Conservation (phyloP, 2,113 vertebrate genomes). For the Halichoeres trimaculatus region DNA sequence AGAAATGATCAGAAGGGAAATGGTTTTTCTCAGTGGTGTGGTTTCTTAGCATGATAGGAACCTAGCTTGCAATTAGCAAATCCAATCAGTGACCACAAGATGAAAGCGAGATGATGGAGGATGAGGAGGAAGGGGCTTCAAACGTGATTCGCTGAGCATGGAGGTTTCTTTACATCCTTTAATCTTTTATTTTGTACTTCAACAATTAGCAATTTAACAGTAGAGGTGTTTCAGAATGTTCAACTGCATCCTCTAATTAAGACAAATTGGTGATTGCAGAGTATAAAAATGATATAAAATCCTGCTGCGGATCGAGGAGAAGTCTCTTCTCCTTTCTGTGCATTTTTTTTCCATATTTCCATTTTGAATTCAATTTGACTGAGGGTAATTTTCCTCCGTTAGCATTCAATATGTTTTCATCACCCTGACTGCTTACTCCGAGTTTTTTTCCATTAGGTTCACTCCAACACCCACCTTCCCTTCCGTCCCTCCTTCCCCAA, state of each 20-base stretch:
- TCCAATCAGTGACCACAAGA: slow-evolving; percentile 59
- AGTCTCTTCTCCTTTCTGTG: slow-evolving; percentile 22
- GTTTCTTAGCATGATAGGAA: slow-evolving; percentile 23
- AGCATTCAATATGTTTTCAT: slow-evolving; percentile 70
- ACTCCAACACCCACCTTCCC: not conserved
- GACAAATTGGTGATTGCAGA: slow-evolving; percentile 8
- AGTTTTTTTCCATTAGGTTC: slow-evolving; percentile 47
- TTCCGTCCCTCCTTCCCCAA: not conserved
- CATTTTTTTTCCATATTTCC: slow-evolving; percentile 46
- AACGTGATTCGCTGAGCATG: slow-evolving; percentile 32
- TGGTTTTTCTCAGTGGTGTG: slow-evolving; percentile 20
- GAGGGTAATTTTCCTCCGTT: slow-evolving; percentile 59
- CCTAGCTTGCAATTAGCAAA: slow-evolving; percentile 50
- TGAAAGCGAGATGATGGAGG: slow-evolving; percentile 58
- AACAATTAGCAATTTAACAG: slow-evolving; percentile 49
- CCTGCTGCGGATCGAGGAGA: slow-evolving; percentile 1
- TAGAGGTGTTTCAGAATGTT: slow-evolving; percentile 37
- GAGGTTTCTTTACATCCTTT: slow-evolving; percentile 22
- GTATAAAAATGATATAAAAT: slow-evolving; percentile 31
- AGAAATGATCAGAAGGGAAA: slow-evolving; percentile 17
- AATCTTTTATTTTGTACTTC: slow-evolving; percentile 22
- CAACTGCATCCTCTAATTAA: slow-evolving; percentile 33
- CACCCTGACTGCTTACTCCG: slow-evolving; percentile 63
- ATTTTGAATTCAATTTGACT: slow-evolving; percentile 70
- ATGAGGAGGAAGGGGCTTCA: slow-evolving; percentile 39